These are phyloP conservation scores for Euwallacea similis DNA, from an alignment of 1,140 invertebrate genomes.

Conservation along the genomic window DNA sequence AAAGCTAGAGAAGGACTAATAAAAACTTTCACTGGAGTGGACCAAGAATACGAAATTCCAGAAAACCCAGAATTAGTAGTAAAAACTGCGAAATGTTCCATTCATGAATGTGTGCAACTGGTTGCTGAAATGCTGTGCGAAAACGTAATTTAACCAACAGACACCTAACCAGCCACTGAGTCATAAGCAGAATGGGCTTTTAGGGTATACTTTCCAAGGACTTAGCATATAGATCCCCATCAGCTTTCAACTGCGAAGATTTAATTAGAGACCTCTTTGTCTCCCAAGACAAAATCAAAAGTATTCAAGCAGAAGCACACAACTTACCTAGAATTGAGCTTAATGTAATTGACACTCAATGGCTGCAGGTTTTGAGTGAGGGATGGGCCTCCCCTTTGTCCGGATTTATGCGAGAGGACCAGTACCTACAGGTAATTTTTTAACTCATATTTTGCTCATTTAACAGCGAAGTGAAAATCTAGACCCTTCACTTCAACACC, in stretches of 20 bases:
- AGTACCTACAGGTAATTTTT: constrained; percentile 74
- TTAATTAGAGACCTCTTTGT: constrained; percentile 85
- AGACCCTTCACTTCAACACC: constrained; percentile 87
- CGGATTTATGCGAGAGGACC: constrained; percentile 96
- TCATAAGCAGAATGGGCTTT: constrained; percentile 7
- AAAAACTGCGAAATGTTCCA: constrained; percentile 75
- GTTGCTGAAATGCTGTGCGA: constrained; percentile 78
- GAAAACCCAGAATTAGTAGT: constrained; percentile 84
- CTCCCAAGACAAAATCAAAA: constrained; percentile 63
- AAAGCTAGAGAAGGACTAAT: constrained; percentile 94
- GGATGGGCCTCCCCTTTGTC: constrained; percentile 95
- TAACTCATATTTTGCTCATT: neutral
- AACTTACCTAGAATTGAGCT: constrained; percentile 73
- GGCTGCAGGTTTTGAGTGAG: constrained; percentile 93
- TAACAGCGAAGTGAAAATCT: neutral
- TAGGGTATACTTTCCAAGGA: constrained; percentile 38
- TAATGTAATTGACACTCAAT: constrained; percentile 87
- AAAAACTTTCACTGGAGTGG: constrained; percentile 97
- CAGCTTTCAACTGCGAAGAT: constrained; percentile 17
- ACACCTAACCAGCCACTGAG: neutral
- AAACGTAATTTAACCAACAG: constrained; percentile 56
- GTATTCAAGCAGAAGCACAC: constrained; percentile 69
- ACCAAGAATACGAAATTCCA: constrained; percentile 90
- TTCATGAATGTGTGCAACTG: constrained; percentile 80
- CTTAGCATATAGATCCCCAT: neutral